Evolutionary conservation across 2,888 invertebrate species (phyloP).

Genomic region (Stictocephala bisonia): DNA sequence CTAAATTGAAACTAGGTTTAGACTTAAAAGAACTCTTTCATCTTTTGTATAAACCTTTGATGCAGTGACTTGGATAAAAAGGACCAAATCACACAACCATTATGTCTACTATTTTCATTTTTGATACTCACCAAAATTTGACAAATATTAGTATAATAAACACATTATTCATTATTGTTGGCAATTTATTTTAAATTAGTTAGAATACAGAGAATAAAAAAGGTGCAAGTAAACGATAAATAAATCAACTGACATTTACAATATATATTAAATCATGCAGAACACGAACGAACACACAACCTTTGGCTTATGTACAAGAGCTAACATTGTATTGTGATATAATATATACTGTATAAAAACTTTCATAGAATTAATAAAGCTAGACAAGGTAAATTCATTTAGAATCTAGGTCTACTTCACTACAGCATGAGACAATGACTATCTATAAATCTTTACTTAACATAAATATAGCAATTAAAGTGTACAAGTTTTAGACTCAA

Average conservation of each 20-base stretch:
- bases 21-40: too few species aligned
- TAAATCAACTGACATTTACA: neutral
- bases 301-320: constrained; percentile 37
- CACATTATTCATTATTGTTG: neutral
- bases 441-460: too few species aligned
- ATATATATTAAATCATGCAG: constrained; percentile 27
- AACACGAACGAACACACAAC: constrained; percentile 34
- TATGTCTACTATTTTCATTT: too few species aligned
- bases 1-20: too few species aligned
- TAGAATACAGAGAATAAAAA: neutral
- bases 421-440: too few species aligned
- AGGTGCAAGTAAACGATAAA: constrained; percentile 35
- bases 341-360: constrained; percentile 36
- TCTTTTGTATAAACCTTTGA: too few species aligned
- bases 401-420: constrained; percentile 34
- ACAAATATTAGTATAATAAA: too few species aligned
- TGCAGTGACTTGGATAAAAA: too few species aligned
- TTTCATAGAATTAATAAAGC: constrained; percentile 39
- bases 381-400: constrained; percentile 32
- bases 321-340: constrained; percentile 35
- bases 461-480: too few species aligned
- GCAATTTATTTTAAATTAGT: constrained; percentile 27
- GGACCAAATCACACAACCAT: too few species aligned
- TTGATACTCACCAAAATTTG: too few species aligned
- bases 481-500: too few species aligned